Conservation (phyloP, 2,797 vertebrate species). For the Pelodytes ibericus region DNA sequence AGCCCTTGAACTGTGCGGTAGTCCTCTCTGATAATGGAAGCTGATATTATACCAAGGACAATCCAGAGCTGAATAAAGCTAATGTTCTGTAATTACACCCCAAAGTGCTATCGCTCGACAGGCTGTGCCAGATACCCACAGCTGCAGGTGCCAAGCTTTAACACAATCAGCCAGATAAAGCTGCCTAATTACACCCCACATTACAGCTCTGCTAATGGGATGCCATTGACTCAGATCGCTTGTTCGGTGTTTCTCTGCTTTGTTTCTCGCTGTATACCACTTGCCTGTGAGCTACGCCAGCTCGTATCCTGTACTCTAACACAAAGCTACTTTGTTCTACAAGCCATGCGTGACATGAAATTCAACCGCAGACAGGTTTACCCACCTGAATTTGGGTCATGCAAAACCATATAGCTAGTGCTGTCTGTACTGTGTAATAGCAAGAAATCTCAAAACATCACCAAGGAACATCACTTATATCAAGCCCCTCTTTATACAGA, state of each 20-base stretch:
- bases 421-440: neutral
- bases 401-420: neutral
- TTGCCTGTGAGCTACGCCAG: slow-evolving; percentile 43
- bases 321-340: slow-evolving; percentile 41
- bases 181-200: slow-evolving; percentile 54
- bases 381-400: slow-evolving; percentile 22
- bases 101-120: slow-evolving; percentile 62
- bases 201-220: slow-evolving; percentile 51
- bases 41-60: slow-evolving; percentile 68
- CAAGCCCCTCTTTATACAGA: too few relatives aligned
- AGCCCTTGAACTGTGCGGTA: slow-evolving; percentile 65
- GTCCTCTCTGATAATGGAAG: slow-evolving; percentile 62
- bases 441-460: neutral
- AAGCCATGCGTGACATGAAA: slow-evolving; percentile 14
- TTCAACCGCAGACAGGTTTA: slow-evolving; percentile 11
- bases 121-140: slow-evolving; percentile 50
- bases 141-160: slow-evolving; percentile 62
- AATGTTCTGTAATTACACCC: slow-evolving; percentile 67
- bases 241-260: slow-evolving; percentile 50
- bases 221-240: slow-evolving; percentile 54
- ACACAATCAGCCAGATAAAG: slow-evolving; percentile 61
- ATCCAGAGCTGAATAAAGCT: slow-evolving; percentile 61
- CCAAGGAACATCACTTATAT: neutral
- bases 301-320: slow-evolving; percentile 31
- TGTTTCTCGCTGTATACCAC: slow-evolving; percentile 46